Evolutionary conservation across 2,888 invertebrate genomes (phyloP), one percentile per base, ranked within the genome.

Genomic region (Lycocerus yunnanus): DNA sequence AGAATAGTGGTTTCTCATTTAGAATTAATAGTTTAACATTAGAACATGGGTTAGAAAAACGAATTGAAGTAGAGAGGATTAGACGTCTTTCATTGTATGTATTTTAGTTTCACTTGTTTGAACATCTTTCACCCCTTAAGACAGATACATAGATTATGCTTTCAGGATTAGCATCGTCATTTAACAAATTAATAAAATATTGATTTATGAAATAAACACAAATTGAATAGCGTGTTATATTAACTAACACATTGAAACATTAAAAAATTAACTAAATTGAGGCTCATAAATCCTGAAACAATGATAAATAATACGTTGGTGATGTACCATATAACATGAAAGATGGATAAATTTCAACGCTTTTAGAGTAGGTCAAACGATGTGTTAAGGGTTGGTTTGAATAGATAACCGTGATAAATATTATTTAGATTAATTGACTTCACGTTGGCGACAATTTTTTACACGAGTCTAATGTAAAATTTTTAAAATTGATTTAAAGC

Each of bases 341-440:
- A 16, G 16, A 63, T 63, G 61, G 61, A 63, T 63, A 63, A 63
- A 63, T 63, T 63, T 63, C 61, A 63, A 63, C 61, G 61, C 61
- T 63, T 63, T 63, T 16, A 63, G 61, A 63, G 18, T 63, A 63
- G 61, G 61, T 63, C 61, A 63, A 60, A 63, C 61, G 61, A 63
- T 18, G 61, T 63, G 61, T 15, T 63, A 63, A 63, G 61, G 20
- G 61, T 63, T 63, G 61, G 61, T 20, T 63, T 16, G 20, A 63
- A 63, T 13, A 63, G 61, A 63, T 63, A 63, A 15, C 16, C n/a
- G 16, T 63, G 61, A n/a, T 18, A 63, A 63, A 15, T 63, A 18
- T 63, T 63, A 63, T 63, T 63, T 20, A 63, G 61, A 63, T 63
- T 63, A 63, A 63, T 63, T 63, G 15, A 16, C 61, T 63, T 43